A percentile compares a stretch with the other conserved stretches of the same genome.
Conservation (phyloP, 2,888 invertebrate genomes). For the Adineta ricciae region DNA sequence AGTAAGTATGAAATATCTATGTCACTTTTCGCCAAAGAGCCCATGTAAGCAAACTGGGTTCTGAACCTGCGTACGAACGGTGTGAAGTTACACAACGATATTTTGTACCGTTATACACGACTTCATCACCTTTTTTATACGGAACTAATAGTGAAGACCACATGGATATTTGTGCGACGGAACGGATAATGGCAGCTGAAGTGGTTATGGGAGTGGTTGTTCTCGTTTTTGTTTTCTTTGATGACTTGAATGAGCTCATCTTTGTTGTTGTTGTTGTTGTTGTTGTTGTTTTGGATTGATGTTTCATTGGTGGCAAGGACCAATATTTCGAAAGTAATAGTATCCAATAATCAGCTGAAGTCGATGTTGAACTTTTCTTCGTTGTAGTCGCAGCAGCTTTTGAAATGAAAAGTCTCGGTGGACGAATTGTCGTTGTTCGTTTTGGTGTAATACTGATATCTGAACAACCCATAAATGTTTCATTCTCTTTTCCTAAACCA, state of each 20-base stretch:
- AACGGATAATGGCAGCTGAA: not conserved
- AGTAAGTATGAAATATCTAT: not conserved
- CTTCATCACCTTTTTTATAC: conserved; percentile 23
- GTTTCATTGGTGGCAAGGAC: not conserved
- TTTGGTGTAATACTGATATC: too few relatives aligned
- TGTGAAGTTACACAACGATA: not conserved
- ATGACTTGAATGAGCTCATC: too few relatives aligned
- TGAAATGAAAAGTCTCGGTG: not conserved
- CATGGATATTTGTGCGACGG: not conserved
- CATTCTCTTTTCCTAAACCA: too few relatives aligned
- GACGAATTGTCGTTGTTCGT: not conserved
- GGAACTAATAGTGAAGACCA: not conserved
- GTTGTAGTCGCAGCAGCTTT: not conserved
- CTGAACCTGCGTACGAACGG: not conserved
- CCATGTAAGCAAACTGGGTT: not conserved
- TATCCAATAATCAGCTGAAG: not conserved
- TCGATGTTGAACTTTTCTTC: not conserved
- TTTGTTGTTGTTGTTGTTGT: not conserved
- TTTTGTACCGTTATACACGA: not conserved
- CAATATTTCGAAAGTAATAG: not conserved
- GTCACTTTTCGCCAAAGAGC: not conserved
- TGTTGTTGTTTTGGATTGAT: too few relatives aligned
- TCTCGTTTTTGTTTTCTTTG: not conserved
- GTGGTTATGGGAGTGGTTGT: not conserved
- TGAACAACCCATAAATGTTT: too few relatives aligned